phyloP scores from a whole-genome alignment of 2,888 invertebrate genomes.

The Bellardia pandia region DNA sequence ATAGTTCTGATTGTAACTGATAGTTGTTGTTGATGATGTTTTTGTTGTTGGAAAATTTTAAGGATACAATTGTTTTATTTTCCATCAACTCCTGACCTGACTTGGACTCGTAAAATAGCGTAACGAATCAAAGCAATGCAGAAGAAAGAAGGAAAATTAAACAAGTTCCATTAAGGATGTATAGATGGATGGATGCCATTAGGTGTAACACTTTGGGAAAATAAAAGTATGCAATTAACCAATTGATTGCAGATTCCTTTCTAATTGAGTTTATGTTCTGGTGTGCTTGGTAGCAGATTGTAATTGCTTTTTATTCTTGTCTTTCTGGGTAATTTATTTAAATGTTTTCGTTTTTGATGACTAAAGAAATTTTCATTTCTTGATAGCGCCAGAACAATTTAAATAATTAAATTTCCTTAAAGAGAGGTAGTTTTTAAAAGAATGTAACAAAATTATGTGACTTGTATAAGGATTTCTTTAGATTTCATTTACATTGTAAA shows the following conservation, averaged over 20 bases:
- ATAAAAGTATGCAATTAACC: conserved; percentile 39
- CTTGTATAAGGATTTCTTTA: not conserved
- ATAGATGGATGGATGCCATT: conserved; percentile 17
- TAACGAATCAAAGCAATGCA: conserved; percentile 42
- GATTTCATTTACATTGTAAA: not conserved
- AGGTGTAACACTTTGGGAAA: conserved; percentile 31
- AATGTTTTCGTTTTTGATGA: conserved; percentile 30
- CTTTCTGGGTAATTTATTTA: conserved; percentile 20
- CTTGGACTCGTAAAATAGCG: conserved; percentile 9
- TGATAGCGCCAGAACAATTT: not conserved
- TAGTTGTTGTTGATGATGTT: conserved; percentile 28
- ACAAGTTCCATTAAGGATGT: conserved; percentile 20
- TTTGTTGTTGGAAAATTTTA: conserved; percentile 22
- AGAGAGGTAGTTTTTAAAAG: not conserved
- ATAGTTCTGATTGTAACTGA: not conserved
- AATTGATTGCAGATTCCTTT: conserved; percentile 30
- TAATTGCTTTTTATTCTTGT: not conserved
- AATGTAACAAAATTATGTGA: not conserved
- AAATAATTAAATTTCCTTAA: not conserved
- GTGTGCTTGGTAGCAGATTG: not conserved
- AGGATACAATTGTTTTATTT: conserved; percentile 25
- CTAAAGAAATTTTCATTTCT: conserved; percentile 18
- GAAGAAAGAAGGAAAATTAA: conserved; percentile 1
- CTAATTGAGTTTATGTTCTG: conserved; percentile 38
- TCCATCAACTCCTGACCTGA: conserved; percentile 4